Evolutionary conservation across 2,113 vertebrate species (phyloP), one percentile per base, ranked within the genome.

Genomic region (Romanogobio albipinnatus): DNA sequence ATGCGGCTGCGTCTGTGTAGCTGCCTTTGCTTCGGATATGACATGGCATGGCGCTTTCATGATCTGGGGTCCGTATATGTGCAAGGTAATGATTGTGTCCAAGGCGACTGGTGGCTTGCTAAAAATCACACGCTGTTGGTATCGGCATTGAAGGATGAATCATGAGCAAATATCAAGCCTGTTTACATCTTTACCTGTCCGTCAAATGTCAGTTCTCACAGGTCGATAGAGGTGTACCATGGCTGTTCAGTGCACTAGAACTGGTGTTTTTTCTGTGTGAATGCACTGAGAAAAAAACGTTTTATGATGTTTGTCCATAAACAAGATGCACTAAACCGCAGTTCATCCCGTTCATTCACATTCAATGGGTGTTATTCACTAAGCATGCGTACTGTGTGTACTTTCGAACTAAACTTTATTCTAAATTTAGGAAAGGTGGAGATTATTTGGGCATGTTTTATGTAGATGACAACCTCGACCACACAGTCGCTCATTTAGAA

Each of bases 131-230:
- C 17, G 62, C 3, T 73, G 84, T 81, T 83, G 85, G 84, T 81
- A 82, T 83, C 36, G 22, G 56, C 74, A 56, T 11, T 74, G 45
- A 83, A 75, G 76, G 45, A 33, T 24, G 36, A 83, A 51, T 66
- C 75, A 29, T 76, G 66, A 76, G 82, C 39, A 84, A 89, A 85
- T 79, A 87, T 87, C 83, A 83, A 70, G 66, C 26, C 24, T 85
- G 81, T 49, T 76, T 79, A 84, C 47, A 43, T 83, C 61, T 75
- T 66, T 53, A 51, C 24, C 26, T 22, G 5, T 68, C 24, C 15
- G 2, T 68, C 36, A 45, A 36, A 71, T 39, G 36, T 73, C 45
- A 47, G 33, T 47, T 81, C 33, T 33, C 81, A 68, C 45, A 83
- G 45, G 73, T 77, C 29, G 3, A 68, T 81, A 49, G 0, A n/a